Evolutionary conservation across 2,113 vertebrate genomes (phyloP), one percentile per base, ranked within the genome.

Genomic region (Spea multiplicata): DNA sequence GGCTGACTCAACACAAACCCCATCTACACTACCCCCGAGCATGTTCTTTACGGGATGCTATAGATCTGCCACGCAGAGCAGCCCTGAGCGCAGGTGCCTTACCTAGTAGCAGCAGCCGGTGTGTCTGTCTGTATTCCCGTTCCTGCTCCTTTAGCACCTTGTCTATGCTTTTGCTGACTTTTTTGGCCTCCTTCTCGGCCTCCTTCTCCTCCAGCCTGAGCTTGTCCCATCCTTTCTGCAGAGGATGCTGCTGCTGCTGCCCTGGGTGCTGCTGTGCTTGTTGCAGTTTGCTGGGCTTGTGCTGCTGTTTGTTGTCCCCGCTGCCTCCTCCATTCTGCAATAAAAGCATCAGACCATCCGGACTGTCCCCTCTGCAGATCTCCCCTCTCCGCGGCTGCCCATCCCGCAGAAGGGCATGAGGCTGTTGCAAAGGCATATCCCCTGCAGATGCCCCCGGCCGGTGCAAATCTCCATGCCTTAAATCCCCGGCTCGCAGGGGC

Each of bases 21-120:
- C 30, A 30, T 30, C 30, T 30, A 30, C 30, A 30, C 30, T 30
- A 30, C 30, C 30, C 30, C 30, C 30, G 30, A 30, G 30, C 30
- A 30, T 30, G 30, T 30, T 30, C 30, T 30, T 30, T 30, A 30
- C 30, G 30, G 30, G 30, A 30, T 30, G 30, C 30, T 30, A 30
- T 30, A 30, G 30, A 30, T 30, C 30, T 30, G 50, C 50, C 50
- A 52, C 9, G 2, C 50, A 2, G 6, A 10, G 1, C 50, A 52
- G 50, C 50, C 50, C 50, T 10, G 6, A 10, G 6, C 50, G 6
- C 50, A 52, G 17, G 45, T 8, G 44, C 91, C 95, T 84, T 94
- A 97, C 96, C 96, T 71, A 98, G 91, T 81, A 97, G 91, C 80
- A 97, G 94, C 86, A 98, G 93, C 82, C 96, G 92, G 86, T 97